Base-by-base conservation (phyloP, 2,888 invertebrate genomes). In the Caenorhabditis sp. region DNA sequence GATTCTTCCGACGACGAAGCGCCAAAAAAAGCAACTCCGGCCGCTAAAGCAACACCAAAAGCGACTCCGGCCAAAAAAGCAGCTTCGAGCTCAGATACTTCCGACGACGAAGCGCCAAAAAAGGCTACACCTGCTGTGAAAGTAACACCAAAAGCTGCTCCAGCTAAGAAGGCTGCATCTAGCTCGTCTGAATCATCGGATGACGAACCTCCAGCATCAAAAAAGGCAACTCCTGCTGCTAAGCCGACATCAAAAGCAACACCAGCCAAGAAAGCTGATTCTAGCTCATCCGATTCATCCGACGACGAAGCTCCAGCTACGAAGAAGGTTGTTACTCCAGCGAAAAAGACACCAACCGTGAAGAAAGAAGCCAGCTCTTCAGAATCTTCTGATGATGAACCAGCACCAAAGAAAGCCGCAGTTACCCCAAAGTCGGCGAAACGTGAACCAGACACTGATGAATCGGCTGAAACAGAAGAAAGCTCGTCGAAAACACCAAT, bases 291-390 rank as follows among this genome's bases (percentile, higher is more conserved):
- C 1, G 64, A 64, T 57, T 60, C 60, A 7, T 62, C 68, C 1
- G 79, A 80, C 14, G 74, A 70, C 23, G 71, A 60, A 27, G 49
- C 67, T 10, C 23, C 60, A 12, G n/a, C n/a, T n/a, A n/a, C n/a
- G n/a, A n/a, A n/a, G n/a, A n/a, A n/a, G n/a, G n/a, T n/a, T n/a
- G n/a, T n/a, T n/a, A 62, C 78, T 21, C 67, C 68, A 8, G 67
- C 67, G 0, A 79, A 79, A 65, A 74, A 74, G 50, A 70, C 66
- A 31, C 59, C 66, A 38, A 65, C 63, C 10, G 67, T 70, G 12
- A 81, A 81, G 71, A 76, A 76, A 43, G 69, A 69, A n/a, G 61
- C 65, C 2, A 69, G 70, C n/a, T 61, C 62, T n/a, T 74, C 74
- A 1, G 75, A 77, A 50, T 72, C 74, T 8, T 71, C 73, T 3